These are phyloP conservation scores for Phoenicopterus ruber DNA, from an alignment of 2,113 vertebrate species.

Conservation along the genomic window DNA sequence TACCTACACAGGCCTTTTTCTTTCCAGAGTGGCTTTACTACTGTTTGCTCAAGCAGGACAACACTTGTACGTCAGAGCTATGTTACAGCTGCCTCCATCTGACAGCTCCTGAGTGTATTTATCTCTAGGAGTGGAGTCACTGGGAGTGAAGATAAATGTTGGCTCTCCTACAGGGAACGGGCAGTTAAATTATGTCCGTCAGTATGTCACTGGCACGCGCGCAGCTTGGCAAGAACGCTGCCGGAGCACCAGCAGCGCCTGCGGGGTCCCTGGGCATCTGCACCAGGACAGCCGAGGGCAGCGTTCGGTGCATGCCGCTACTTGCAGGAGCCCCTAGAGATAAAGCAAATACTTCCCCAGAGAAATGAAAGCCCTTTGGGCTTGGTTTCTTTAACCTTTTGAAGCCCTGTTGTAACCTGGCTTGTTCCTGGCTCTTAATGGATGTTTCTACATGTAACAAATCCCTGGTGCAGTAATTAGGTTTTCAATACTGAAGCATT, in stretches of 20 bases:
- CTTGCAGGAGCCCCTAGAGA: background rate
- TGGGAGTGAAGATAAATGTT: background rate
- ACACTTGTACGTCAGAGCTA: background rate
- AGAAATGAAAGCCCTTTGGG: background rate
- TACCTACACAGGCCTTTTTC: background rate
- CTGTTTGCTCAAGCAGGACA: background rate
- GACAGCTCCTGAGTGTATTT: background rate
- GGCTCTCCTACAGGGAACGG: background rate
- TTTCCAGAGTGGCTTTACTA: background rate
- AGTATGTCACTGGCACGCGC: rapidly evolving
- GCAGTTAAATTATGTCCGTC: background rate
- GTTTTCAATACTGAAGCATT: background rate
- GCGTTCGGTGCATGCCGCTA: rapidly evolving
- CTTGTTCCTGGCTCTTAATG: background rate
- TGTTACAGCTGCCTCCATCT: background rate
- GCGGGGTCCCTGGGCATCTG: background rate
- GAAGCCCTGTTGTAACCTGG: background rate
- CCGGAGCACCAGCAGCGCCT: background rate
- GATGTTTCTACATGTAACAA: background rate
- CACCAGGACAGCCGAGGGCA: background rate
- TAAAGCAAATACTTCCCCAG: background rate
- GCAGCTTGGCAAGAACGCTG: background rate
- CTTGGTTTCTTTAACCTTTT: background rate
- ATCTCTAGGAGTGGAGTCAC: background rate
- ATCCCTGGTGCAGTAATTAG: background rate